Evolutionary conservation across 2,888 invertebrate species (phyloP).

Genomic region (Pachydiplax longipennis): DNA sequence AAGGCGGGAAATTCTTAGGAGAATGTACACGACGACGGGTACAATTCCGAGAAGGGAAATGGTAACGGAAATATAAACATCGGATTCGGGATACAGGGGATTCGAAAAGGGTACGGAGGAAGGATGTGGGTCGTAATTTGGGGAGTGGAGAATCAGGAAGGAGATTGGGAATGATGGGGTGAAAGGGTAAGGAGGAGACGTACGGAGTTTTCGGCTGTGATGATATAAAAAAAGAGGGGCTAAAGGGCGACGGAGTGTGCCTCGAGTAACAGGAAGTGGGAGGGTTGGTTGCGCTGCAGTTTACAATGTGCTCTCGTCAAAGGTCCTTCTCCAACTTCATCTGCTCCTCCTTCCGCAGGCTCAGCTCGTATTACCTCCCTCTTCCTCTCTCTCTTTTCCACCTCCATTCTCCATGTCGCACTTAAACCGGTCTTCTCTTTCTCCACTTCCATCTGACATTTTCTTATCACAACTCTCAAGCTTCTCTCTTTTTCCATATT

Average conservation of each 20-base stretch:
- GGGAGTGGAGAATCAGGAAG: not conserved
- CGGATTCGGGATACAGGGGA: not conserved
- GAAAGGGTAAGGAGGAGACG: not conserved
- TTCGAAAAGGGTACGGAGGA: not conserved
- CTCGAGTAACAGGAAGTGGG: slow-evolving; percentile 19
- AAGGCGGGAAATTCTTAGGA: not conserved
- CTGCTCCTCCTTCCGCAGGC: not conserved
- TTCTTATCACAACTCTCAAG: not conserved
- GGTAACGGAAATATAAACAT: not conserved
- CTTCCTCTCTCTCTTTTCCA: not conserved
- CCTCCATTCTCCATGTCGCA: not conserved
- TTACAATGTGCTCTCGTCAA: not conserved
- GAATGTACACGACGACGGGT: not conserved
- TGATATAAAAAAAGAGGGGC: not conserved
- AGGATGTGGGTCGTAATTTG: slow-evolving; percentile 2
- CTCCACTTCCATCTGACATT: not conserved
- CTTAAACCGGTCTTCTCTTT: not conserved
- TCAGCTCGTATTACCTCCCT: not conserved
- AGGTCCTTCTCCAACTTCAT: not conserved
- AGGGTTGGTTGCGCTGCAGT: not conserved
- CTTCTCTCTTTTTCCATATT: not conserved
- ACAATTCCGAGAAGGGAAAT: not conserved
- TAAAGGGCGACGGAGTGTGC: not conserved
- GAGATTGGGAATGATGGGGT: not conserved
- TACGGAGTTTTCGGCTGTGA: not conserved